Percentiles rank a stretch among this genome's conserved stretches.
These are phyloP conservation scores for Drosophila melanica DNA, from an alignment of 1,140 invertebrate species.

Conservation along the genomic window DNA sequence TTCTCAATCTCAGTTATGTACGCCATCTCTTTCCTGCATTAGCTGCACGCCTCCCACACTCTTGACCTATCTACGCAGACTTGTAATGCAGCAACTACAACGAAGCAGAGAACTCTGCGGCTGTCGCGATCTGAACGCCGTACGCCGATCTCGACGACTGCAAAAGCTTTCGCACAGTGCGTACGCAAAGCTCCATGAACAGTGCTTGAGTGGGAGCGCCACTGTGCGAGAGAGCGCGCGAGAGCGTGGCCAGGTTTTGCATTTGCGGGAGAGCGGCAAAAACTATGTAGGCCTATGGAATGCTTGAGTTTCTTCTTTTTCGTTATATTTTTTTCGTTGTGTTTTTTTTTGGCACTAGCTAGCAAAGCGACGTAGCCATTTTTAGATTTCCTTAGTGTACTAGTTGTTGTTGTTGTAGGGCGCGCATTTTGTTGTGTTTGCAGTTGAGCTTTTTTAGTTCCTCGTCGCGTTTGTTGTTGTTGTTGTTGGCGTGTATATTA, in stretches of 20 bases:
- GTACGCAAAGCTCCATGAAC: constrained; percentile 14
- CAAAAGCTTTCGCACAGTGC: constrained; percentile 21
- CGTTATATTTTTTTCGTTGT: neutral
- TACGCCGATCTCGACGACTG: constrained; percentile 28
- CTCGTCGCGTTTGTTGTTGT: constrained; percentile 7
- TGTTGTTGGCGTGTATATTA: constrained; percentile 32
- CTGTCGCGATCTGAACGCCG: constrained; percentile 6
- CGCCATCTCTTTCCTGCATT: neutral
- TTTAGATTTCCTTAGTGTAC: constrained; percentile 64
- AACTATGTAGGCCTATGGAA: constrained; percentile 29
- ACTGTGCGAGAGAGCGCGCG: neutral
- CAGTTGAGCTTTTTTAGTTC: constrained; percentile 69
- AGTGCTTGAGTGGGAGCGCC: constrained; percentile 27
- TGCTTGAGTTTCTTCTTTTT: neutral
- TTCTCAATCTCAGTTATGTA: neutral
- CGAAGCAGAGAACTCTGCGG: constrained; percentile 10
- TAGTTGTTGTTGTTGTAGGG: constrained; percentile 40
- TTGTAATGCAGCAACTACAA: constrained; percentile 8
- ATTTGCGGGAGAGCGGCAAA: constrained; percentile 7
- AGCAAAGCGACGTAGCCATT: constrained; percentile 51
- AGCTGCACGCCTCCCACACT: neutral
- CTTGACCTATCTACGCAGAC: constrained; percentile 15
- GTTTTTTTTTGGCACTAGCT: constrained; percentile 13
- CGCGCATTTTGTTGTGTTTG: constrained; percentile 61
- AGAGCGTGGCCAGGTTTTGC: constrained; percentile 20